phyloP scores from a whole-genome alignment of 2,888 invertebrate species.

The Endomychus coccineus region DNA sequence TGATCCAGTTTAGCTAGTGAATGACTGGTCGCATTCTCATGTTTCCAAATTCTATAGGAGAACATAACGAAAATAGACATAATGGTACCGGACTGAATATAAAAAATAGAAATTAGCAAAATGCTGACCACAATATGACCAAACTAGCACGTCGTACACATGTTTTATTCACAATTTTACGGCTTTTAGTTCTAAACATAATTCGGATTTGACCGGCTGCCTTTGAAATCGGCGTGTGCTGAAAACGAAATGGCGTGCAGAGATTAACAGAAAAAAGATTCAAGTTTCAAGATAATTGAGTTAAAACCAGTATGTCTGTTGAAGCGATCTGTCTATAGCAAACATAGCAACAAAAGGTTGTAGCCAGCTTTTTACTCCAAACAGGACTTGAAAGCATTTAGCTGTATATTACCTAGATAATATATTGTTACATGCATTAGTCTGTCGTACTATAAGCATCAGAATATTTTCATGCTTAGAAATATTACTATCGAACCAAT shows the following conservation, averaged over 20 bases:
- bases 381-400: too few species aligned
- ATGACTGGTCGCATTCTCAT: too few species aligned
- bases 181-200: slow-evolving; percentile 27
- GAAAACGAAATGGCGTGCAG: slow-evolving; percentile 23
- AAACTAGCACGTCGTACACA: slow-evolving; percentile 18
- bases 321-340: slow-evolving; percentile 30
- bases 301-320: slow-evolving; percentile 29
- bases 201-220: slow-evolving; percentile 17
- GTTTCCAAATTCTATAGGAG: too few species aligned
- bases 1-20: too few species aligned
- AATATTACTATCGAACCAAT: too few species aligned
- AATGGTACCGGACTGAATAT: too few species aligned
- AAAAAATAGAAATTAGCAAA: slow-evolving; percentile 11
- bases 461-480: too few species aligned
- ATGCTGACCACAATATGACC: slow-evolving; percentile 14
- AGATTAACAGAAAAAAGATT: slow-evolving; percentile 30
- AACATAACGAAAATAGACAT: too few species aligned
- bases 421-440: too few species aligned
- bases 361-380: slow-evolving; percentile 12
- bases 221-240: slow-evolving; percentile 29
- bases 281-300: slow-evolving; percentile 38
- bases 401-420: too few species aligned
- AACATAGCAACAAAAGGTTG: slow-evolving; percentile 20
- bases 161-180: slow-evolving; percentile 29
- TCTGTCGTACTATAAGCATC: too few species aligned